Evolutionary conservation across 2,888 invertebrate genomes (phyloP).

Genomic region (Chirona hameri): DNA sequence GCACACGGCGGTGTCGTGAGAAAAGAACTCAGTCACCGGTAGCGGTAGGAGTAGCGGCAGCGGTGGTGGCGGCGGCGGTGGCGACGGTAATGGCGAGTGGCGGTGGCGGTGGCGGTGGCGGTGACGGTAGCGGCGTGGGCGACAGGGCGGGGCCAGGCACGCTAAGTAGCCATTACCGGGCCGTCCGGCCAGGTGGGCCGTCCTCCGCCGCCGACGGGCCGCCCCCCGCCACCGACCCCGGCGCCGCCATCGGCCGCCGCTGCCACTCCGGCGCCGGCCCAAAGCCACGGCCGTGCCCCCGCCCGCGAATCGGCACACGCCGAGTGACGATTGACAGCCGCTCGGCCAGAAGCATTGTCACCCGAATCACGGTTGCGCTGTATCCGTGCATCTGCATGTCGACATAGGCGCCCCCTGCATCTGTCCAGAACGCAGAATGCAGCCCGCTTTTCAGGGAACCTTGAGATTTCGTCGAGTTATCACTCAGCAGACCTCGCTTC

Average conservation of each 20-base stretch:
- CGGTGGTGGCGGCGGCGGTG: slow-evolving; percentile 10
- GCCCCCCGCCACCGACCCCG: slow-evolving; percentile 2
- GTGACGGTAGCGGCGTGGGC: slow-evolving; percentile 40
- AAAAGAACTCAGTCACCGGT: no score
- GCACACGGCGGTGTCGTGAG: no score
- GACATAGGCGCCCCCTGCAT: no score
- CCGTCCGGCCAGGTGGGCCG: slow-evolving; percentile 30
- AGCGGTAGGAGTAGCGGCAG: no score
- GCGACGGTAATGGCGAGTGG: no score
- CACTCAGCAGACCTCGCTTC: no score
- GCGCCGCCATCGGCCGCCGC: slow-evolving; percentile 41
- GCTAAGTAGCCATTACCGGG: slow-evolving; percentile 45
- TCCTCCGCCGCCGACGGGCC: slow-evolving; percentile 5
- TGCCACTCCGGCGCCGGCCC: slow-evolving; percentile 44
- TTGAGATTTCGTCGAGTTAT: no score
- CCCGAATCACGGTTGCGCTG: no score
- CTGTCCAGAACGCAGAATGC: no score
- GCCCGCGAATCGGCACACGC: slow-evolving; percentile 43
- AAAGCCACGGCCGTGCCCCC: slow-evolving; percentile 45
- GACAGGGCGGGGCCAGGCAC: slow-evolving; percentile 40
- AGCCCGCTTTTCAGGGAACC: no score
- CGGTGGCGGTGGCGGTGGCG: slow-evolving; percentile 41
- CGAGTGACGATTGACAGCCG: slow-evolving; percentile 41
- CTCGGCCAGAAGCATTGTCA: no score
- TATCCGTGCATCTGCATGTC: no score